Base-by-base conservation (phyloP, 1,140 invertebrate genomes). In the Megalonaias nervosa region DNA sequence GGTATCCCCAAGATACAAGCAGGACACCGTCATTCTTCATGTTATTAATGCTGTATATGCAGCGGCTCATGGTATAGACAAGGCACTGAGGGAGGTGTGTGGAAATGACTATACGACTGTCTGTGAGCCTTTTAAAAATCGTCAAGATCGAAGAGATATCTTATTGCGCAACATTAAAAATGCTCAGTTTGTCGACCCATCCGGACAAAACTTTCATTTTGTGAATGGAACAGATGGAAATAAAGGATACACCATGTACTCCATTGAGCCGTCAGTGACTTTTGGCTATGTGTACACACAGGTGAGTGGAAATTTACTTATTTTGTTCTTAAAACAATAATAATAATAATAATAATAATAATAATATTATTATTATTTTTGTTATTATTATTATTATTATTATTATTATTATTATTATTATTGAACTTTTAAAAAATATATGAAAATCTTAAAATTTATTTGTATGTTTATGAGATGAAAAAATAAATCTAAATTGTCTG, bases 41-140 rank as follows among this genome's bases (percentile, higher is more conserved):
- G 84, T 89, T 16, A 87, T 90, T 14, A 87, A 89, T 75, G 77
- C 87, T 59, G 88, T 90, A 17, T 87, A 84, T 71, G 81, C 87
- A 16, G 78, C 85, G 17, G 87, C 88, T 1, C 81, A 81, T 78
- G 87, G 85, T 6, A 66, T 89, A n/a, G 81, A 90, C 64, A 65
- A 57, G 38, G 82, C 87, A 0, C 67, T 90, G 56, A 81, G 77
- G 60, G 64, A 83, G 9, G 74, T 80, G 16, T 90, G 89, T 84
- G 88, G 86, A 55, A 71, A 64, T 1, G 77, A 84, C 61, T 89
- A 89, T 77, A 81, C 81, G 1, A 77, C 81, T 23, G 85, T 89
- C 11, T 90, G 89, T 71, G 83, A 87, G 62, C 79, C 82, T 14
- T 90, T 85, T 68, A 81, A 77, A 48, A 85, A 79, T 59, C 68